Evolutionary conservation across 2,113 vertebrate species (phyloP), one percentile per base, ranked within the genome.

Genomic region (Prionailurus bengalensis): DNA sequence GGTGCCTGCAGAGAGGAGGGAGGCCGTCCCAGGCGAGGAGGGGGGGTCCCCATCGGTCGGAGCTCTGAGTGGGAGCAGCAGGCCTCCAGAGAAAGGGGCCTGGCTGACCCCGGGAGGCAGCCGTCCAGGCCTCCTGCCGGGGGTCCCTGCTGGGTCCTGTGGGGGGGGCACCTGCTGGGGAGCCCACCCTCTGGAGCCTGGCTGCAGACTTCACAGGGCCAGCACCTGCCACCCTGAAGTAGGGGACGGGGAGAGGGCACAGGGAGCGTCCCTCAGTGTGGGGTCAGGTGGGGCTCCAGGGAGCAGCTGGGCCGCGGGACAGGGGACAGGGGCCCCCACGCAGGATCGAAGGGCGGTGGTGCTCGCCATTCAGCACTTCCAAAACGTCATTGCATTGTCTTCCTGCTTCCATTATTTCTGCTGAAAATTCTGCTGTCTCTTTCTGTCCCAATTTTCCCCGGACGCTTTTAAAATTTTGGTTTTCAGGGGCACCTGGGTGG

Each of bases 241-340:
- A 7, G 66, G 11, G 53, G 42, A 17, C 16, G 1, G 2, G 1
- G 42, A 78, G 11, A 65, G n/a, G 45, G 58, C 11, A 13, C 14
- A 2, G 70, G 33, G 31, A 13, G 68, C 10, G 2, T 27, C 42
- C 39, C 7, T 0, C 16, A 3, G 16, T 4, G 1, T 4, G 31
- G 27, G 53, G 19, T 1, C 53, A 15, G 31, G 11, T 5, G 39
- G 21, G 53, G 3, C 4, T 0, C 73, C 0, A 0, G 4, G 85
- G 39, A 51, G 53, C 39, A 8, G 53, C 31, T 36, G 13, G 51
- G 66, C 1, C 0, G 1, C 33, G 7, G 3, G 61, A 19, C 31
- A 1, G 29, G 61, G 33, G 7, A 29, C 3, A 45, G 7, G 23
- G 0, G 17, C 2, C 9, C 14, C 15, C 2, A 5, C 2, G 10